Evolutionary conservation across 2,888 invertebrate genomes (phyloP).

Genomic region (Dryocosmus kuriphilus): DNA sequence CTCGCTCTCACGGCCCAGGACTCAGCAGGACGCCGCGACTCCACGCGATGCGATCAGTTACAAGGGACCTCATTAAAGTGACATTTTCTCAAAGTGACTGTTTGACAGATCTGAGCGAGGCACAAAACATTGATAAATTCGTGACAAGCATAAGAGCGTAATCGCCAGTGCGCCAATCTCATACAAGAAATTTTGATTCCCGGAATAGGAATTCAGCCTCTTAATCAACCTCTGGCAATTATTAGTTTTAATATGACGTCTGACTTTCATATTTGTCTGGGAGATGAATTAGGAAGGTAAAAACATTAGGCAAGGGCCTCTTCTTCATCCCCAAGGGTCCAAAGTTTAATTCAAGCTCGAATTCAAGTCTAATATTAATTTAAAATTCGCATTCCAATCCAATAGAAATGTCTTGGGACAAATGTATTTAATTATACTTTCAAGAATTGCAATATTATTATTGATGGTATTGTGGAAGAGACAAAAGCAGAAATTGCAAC

Average conservation of each 20-base stretch:
- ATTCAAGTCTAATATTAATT: too few relatives aligned
- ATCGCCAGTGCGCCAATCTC: not conserved
- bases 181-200: slow-evolving; percentile 28
- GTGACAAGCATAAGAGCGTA: slow-evolving; percentile 48
- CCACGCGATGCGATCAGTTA: slow-evolving; percentile 53
- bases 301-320: not conserved
- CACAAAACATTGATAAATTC: slow-evolving; percentile 57
- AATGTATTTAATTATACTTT: too few relatives aligned
- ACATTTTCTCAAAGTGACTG: slow-evolving; percentile 53
- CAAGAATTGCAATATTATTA: too few relatives aligned
- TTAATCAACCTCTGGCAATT: slow-evolving; percentile 31
- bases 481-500: too few relatives aligned
- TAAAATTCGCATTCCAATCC: too few relatives aligned
- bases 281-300: slow-evolving; percentile 26
- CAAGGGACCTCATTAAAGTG: slow-evolving; percentile 55
- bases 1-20: slow-evolving; percentile 1
- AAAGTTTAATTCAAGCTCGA: not conserved
- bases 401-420: too few relatives aligned
- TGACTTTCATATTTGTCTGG: slow-evolving; percentile 2
- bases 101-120: slow-evolving; percentile 52
- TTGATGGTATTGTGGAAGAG: too few relatives aligned
- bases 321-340: not conserved
- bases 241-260: slow-evolving; percentile 14
- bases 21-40: slow-evolving; percentile 49
- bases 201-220: slow-evolving; percentile 35